phyloP scores from a whole-genome alignment of 2,888 invertebrate species.

The Trissoscelio sp. region DNA sequence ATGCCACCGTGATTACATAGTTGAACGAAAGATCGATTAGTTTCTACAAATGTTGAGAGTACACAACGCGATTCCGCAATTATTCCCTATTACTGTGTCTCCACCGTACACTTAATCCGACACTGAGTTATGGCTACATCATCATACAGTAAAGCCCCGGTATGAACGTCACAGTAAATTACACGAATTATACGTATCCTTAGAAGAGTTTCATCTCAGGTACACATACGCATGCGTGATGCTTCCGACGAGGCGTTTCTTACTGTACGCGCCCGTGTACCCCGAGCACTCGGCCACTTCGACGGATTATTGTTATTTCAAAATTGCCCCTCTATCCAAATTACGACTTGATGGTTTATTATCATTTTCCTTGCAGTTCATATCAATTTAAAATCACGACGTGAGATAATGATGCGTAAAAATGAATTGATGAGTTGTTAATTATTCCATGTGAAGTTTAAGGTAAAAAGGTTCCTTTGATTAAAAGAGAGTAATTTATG shows the following conservation, averaged over 20 bases:
- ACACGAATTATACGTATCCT: conserved; percentile 68
- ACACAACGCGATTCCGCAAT: conserved; percentile 65
- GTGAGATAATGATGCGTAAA: conserved; percentile 33
- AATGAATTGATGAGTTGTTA: conserved; percentile 12
- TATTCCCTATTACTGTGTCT: conserved; percentile 69
- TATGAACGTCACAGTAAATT: conserved; percentile 67
- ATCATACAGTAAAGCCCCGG: conserved; percentile 60
- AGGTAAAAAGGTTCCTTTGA: too few species aligned
- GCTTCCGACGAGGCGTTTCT: conserved; percentile 51
- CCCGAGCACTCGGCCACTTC: conserved; percentile 11
- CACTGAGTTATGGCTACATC: conserved; percentile 67
- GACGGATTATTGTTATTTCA: conserved; percentile 46
- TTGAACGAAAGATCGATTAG: conserved; percentile 68
- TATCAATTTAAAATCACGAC: conserved; percentile 21
- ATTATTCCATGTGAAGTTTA: too few species aligned
- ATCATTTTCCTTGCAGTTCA: conserved; percentile 18
- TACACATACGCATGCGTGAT: conserved; percentile 30
- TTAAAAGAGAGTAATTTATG: too few species aligned
- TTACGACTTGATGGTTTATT: conserved; percentile 33
- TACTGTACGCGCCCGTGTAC: too few species aligned
- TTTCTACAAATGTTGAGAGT: conserved; percentile 69
- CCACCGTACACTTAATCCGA: conserved; percentile 68
- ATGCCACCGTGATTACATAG: conserved; percentile 68
- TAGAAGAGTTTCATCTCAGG: conserved; percentile 59
- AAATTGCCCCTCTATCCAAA: conserved; percentile 39